Evolutionary conservation across 2,888 invertebrate species (phyloP), one percentile per base, ranked within the genome.

Genomic region (Tipula helvola): DNA sequence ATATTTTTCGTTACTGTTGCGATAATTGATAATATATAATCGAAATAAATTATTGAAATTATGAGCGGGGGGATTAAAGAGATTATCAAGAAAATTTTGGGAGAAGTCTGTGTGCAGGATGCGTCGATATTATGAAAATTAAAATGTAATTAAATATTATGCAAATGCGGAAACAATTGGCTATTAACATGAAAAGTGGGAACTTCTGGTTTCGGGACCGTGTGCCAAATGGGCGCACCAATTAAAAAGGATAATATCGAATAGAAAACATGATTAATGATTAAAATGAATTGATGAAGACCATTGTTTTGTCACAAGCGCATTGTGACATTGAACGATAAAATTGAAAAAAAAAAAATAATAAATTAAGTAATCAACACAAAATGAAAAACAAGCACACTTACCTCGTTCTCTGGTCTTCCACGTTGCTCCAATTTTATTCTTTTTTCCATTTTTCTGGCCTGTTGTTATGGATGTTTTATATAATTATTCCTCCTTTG

Each of bases 371-470:
- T 83, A 41, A 71, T 71, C 71, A 71, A 71, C 28, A 57, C 36
- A 39, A 36, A 47, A 47, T 86, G 13, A 57, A 88, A 88, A 91
- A 88, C 88, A 87, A 71, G 71, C 71, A 28, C 87, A 91, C 95
- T 95, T 94, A 98, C 98, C 94, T 97, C 96, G 91, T 95, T 95
- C 90, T 97, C 96, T 92, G 95, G 95, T 92, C 96, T 95, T 92
- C 98, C 98, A 91, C 98, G 94, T 93, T 96, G 96, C 93, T 99
- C 99, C 91, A 98, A 93, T 91, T 96, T 96, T 94, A 99, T 96
- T 93, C 98, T 95, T 92, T 98, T 98, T 93, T 98, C 97, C 98
- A 98, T 98, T 89, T 57, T 87, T 42, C 85, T 36, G 36, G 84
- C 84, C 39, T 85, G 39, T 83, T 83, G 39, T 39, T 85, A 41